Evolutionary conservation across 2,113 vertebrate genomes (phyloP).

Genomic region (Addax nasomaculatus): DNA sequence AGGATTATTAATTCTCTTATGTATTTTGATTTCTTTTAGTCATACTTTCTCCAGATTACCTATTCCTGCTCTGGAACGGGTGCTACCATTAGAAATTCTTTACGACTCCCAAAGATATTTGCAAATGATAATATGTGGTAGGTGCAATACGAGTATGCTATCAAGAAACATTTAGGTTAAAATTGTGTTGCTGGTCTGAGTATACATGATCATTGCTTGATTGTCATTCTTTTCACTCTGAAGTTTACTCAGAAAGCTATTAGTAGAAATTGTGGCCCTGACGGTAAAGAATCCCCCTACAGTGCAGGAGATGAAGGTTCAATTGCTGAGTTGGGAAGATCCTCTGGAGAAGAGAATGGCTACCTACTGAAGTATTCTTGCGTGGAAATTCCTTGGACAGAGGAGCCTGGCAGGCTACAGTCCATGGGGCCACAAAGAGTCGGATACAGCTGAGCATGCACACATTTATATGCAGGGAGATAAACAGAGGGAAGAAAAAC

Average conservation of each 20-base stretch:
- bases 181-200: neutral
- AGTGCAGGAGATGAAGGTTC: neutral
- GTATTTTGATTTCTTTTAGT: slow-evolving; percentile 11
- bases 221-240: slow-evolving; percentile 7
- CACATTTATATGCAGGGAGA: neutral
- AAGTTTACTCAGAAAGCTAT: slow-evolving; percentile 8
- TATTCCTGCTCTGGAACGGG: neutral
- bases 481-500: neutral
- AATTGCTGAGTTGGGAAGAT: neutral
- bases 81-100: neutral
- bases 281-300: neutral
- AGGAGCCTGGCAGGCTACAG: neutral
- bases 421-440: neutral
- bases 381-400: neutral
- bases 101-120: neutral
- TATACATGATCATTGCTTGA: neutral
- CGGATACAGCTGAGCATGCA: neutral
- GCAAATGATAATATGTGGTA: neutral
- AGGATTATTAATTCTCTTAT: neutral
- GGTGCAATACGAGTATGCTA: neutral
- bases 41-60: neutral
- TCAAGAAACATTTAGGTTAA: neutral
- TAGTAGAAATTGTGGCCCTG: neutral
- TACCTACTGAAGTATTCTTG: neutral
- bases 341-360: neutral